Conservation (phyloP, 2,888 invertebrate species). For the Cephalotes varians region DNA sequence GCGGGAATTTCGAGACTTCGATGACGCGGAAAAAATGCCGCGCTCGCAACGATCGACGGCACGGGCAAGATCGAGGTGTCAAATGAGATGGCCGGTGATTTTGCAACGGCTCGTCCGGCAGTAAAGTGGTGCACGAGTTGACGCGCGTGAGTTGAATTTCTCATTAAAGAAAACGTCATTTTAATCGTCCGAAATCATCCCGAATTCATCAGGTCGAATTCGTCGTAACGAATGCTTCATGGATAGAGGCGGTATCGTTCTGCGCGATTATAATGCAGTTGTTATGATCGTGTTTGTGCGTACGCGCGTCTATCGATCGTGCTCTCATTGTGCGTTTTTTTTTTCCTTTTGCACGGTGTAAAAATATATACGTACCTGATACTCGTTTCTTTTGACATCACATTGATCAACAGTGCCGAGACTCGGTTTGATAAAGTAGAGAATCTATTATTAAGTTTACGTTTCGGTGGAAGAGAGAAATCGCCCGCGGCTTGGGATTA, state of each 20-base stretch:
- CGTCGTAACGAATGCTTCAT: too few relatives aligned
- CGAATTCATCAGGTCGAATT: neutral
- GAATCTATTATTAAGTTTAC: slow-evolving; percentile 9
- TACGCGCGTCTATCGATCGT: slow-evolving; percentile 39
- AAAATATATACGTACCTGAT: slow-evolving; percentile 19
- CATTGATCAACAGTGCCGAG: neutral
- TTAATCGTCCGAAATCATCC: neutral
- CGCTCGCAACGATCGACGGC: neutral
- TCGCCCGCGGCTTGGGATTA: neutral
- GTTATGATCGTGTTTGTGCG: slow-evolving; percentile 13
- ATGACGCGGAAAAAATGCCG: neutral
- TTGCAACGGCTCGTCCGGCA: neutral
- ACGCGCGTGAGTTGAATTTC: slow-evolving; percentile 18
- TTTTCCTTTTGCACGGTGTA: slow-evolving; percentile 27
- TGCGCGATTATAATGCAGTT: neutral
- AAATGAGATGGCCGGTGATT: neutral
- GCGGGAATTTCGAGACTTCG: neutral
- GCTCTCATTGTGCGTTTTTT: slow-evolving; percentile 16
- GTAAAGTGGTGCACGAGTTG: slow-evolving; percentile 6
- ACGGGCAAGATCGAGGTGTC: neutral
- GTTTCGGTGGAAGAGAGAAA: neutral
- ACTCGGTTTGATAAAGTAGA: neutral
- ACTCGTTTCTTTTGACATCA: slow-evolving; percentile 8
- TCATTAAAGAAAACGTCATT: neutral
- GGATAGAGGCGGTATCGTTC: neutral